Conservation (phyloP, 2,888 invertebrate genomes). For the Rhagophthalmus giganteus region DNA sequence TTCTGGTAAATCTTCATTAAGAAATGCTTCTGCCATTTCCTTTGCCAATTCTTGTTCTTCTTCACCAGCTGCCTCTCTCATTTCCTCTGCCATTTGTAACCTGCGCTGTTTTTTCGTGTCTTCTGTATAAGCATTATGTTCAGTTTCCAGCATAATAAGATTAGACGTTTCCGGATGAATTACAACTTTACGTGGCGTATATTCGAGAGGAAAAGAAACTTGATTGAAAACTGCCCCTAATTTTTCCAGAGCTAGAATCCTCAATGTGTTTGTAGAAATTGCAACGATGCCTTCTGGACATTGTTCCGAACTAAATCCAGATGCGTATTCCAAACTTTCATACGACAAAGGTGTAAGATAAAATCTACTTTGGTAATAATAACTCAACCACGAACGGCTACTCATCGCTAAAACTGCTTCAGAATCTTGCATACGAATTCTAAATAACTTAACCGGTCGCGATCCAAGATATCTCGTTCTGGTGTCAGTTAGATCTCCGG, state of each 20-base stretch:
- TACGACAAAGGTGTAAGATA: constrained; percentile 95
- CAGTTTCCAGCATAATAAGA: constrained; percentile 91
- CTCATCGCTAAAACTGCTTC: constrained; percentile 98
- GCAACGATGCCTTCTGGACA: constrained; percentile 98
- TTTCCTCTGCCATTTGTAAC: constrained; percentile 97
- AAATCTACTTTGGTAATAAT: constrained; percentile 95
- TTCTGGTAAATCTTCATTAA: constrained; percentile 93
- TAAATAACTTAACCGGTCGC: constrained; percentile 91
- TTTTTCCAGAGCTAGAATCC: constrained; percentile 97
- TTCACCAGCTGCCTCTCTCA: constrained; percentile 95
- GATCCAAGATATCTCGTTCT: constrained; percentile 92
- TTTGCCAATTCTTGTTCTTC: constrained; percentile 94
- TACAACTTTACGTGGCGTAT: constrained; percentile 93
- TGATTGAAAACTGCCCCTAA: constrained; percentile 98
- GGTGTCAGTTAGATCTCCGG: constrained; percentile 96
- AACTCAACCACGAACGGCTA: constrained; percentile 96
- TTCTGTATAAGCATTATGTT: constrained; percentile 98
- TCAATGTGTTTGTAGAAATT: constrained; percentile 94
- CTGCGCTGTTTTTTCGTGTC: constrained; percentile 89
- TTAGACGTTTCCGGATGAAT: constrained; percentile 90
- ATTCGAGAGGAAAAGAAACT: constrained; percentile 87
- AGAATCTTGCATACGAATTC: constrained; percentile 92
- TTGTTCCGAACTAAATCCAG: constrained; percentile 95
- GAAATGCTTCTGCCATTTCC: constrained; percentile 96
- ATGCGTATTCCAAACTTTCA: constrained; percentile 95